Percentiles rank a stretch among this genome's conserved stretches.
Conservation (phyloP, 2,113 vertebrate genomes). For the Corvus cornix region DNA sequence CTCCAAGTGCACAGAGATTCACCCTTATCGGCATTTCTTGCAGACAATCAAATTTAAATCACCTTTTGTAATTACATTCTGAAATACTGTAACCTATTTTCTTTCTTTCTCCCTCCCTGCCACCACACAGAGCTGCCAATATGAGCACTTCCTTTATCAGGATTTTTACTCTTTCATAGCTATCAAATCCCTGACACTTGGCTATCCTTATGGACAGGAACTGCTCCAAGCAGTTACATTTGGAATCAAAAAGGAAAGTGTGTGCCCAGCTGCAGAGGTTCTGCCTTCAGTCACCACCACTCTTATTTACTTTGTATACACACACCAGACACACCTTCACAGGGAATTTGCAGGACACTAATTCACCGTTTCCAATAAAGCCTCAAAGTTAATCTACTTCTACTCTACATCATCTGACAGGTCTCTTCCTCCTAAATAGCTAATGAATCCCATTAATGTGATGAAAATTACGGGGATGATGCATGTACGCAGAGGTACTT, state of each 20-base stretch:
- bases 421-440: not conserved
- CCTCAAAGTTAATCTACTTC: not conserved
- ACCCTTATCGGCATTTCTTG: constrained; percentile 13
- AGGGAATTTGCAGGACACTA: not conserved
- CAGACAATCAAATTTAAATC: constrained; percentile 37
- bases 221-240: not conserved
- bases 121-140: not conserved
- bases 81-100: constrained; percentile 30
- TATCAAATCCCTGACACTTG: not conserved
- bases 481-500: fast-evolving
- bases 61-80: constrained; percentile 40
- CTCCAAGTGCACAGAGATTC: constrained; percentile 33
- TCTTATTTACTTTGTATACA: not conserved
- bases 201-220: not conserved
- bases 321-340: not conserved
- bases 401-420: not conserved
- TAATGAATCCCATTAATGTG: constrained; percentile 2
- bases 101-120: not conserved
- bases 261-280: not conserved
- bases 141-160: not conserved
- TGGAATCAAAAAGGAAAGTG: not conserved
- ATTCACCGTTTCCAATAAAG: not conserved
- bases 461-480: constrained; percentile 26
- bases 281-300: not conserved
- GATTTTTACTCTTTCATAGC: not conserved